Base-by-base conservation (phyloP, 2,113 vertebrate genomes). In the Pterocles burchelli region DNA sequence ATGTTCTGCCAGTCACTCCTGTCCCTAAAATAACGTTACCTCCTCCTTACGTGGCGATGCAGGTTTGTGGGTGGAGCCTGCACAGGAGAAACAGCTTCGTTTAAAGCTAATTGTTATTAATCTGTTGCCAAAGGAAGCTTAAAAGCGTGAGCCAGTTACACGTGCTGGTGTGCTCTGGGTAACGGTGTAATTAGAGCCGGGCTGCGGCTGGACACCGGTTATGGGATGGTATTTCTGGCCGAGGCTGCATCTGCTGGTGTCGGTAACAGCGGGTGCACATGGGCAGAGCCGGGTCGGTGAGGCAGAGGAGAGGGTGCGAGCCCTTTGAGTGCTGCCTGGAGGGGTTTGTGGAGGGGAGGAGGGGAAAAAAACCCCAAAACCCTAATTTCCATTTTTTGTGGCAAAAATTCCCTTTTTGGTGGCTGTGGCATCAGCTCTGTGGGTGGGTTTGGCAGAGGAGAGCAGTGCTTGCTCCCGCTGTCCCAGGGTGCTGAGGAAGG, bases 71-170 rank as follows among this genome's bases (percentile, higher is more conserved):
- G 26, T 83, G 82, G 81, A 77, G 9, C 36, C 20, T 45, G 7
- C 49, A 31, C 49, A 87, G 68, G 70, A 86, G 73, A 90, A 94
- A 48, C 17, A 89, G 7, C 55, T 86, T 75, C 5, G 7, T 90
- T 92, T 84, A 68, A 82, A 45, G 25, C 36, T 87, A 89, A 94
- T 96, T 95, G 81, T 38, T 54, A 7, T 93, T 77, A 94, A 89
- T 84, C 36, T 26, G 28, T 92, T 84, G 88, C 83, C 62, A 94
- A 81, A 90, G 83, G 76, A 96, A 22, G 57, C 90, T 94, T 88
- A 33, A 85, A 96, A 84, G 76, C 10, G 0, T 34, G 66, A 95
- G 79, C 45, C 49, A 93, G 65, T 95, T 93, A 80, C 6, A 1
- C 3, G 2, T 55, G 51, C 26, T 93, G 75, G 92, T 85, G 65